A percentile compares a stretch with the other conserved stretches of the same genome.
These are phyloP conservation scores for Siderastrea radians DNA, from an alignment of 92 coral and sea anemone genomes.

Conservation along the genomic window DNA sequence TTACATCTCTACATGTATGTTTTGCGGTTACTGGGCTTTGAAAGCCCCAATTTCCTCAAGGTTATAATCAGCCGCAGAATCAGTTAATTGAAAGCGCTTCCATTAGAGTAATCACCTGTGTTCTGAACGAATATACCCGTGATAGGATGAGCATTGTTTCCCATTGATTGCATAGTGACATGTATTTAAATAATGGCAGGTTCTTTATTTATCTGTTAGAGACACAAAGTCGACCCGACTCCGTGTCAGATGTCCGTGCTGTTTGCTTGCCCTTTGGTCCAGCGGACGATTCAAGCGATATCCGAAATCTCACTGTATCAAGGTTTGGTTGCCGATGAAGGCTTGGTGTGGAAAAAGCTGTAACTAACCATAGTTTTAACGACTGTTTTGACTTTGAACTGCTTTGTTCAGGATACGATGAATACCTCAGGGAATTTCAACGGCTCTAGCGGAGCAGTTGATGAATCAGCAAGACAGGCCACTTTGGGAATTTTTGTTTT, in stretches of 20 bases:
- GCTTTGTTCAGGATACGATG: neutral
- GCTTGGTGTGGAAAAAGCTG: neutral
- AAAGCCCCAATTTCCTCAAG: conserved; percentile 2
- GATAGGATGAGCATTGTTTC: conserved; percentile 15
- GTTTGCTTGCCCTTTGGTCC: conserved; percentile 16
- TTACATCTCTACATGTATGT: neutral
- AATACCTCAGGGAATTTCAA: neutral
- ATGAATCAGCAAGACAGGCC: conserved; percentile 10
- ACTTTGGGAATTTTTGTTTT: conserved; percentile 17
- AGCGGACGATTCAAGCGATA: conserved; percentile 7
- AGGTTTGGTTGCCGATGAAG: neutral
- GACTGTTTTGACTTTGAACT: neutral
- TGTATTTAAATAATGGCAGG: conserved; percentile 29
- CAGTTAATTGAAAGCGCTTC: conserved; percentile 19
- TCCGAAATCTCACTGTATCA: conserved; percentile 2
- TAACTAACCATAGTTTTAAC: neutral
- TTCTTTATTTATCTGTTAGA: conserved; percentile 4
- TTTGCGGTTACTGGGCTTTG: neutral
- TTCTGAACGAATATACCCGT: conserved; percentile 14
- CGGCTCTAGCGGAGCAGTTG: neutral
- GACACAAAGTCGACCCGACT: conserved; percentile 33
- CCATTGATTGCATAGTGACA: conserved; percentile 14
- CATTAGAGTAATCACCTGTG: conserved; percentile 18
- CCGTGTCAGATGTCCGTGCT: neutral
- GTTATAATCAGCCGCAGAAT: conserved; percentile 10